Percentiles rank a stretch among this genome's conserved stretches.
Conservation (phyloP, 2,113 vertebrate species). For the Enhydra lutris region DNA sequence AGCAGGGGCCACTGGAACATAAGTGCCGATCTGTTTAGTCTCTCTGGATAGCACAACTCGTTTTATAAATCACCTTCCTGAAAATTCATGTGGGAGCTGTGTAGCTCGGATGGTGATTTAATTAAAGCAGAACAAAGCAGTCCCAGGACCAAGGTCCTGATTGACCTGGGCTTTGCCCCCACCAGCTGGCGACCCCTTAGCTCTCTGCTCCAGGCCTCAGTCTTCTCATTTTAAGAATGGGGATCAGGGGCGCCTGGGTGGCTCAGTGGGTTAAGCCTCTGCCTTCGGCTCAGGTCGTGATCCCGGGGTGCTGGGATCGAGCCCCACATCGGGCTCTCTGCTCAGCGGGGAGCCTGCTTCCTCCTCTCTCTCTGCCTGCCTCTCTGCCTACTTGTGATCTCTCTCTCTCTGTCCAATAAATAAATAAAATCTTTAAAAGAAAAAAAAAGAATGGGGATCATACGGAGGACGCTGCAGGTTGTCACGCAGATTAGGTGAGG, state of each 20-base stretch:
- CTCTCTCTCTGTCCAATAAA: too few relatives aligned
- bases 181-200: not conserved
- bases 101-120: not conserved
- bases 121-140: not conserved
- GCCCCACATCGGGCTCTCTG: too few relatives aligned
- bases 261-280: too few relatives aligned
- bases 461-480: not conserved
- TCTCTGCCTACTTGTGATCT: too few relatives aligned
- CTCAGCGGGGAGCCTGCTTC: too few relatives aligned
- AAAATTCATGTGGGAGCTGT: not conserved
- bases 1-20: not conserved
- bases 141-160: not conserved
- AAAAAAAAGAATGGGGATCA: not conserved
- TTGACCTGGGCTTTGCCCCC: not conserved
- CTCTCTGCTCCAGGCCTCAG: not conserved
- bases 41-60: not conserved
- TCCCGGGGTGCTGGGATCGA: too few relatives aligned
- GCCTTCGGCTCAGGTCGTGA: too few relatives aligned
- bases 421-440: too few relatives aligned
- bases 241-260: not conserved
- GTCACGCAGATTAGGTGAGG: not conserved
- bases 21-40: not conserved
- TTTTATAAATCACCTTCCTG: conserved; percentile 22
- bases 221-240: not conserved
- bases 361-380: too few relatives aligned